Evolutionary conservation across 2,113 vertebrate genomes (phyloP), one percentile per base, ranked within the genome.

Genomic region (Bujurquina vittata): DNA sequence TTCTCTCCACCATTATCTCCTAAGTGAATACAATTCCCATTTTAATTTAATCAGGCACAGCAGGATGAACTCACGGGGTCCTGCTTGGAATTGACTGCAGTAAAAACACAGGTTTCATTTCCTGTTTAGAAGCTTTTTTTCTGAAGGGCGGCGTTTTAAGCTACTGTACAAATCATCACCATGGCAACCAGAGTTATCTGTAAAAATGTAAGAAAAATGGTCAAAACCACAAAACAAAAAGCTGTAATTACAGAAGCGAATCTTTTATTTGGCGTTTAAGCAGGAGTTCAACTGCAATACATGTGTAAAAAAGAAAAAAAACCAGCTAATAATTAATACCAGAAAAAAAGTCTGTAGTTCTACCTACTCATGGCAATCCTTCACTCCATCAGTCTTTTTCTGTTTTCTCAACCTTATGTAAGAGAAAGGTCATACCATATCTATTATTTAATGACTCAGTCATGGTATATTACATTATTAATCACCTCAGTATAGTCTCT

Each of bases 371-470:
- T 61, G 57, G 75, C 57, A 74, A 31, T 43, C 37, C 11, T 61
- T 40, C 59, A 79, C 54, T 49, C 83, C 58, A 84, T 94, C 84
- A 63, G 76, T 80, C 52, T 75, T 46, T 22, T 54, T 87, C 62
- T 60, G 77, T 74, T 56, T 77, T 63, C 79, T 86, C 59, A 26
- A 89, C 87, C 78, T 88, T 88, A 87, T 56, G 77, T 88, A 90
- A 88, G 73, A 84, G 77, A 94, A 93, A 94, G 94, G 94, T 93
- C 92, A 92, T 1, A 82, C 31, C 43, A 63, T 82, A 95, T 94
- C 90, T 93, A 94, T 94, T 94, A 94, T 94, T 94, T 84, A 95
- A 89, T 72, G 84, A 55, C 86, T 91, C 22, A 22, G 88, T 94
- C 85, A 91, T 76, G 79, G 85, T 78, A 81, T 87, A 77, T 87